Evolutionary conservation across 2,113 vertebrate species (phyloP).

Genomic region (Sturnus vulgaris): DNA sequence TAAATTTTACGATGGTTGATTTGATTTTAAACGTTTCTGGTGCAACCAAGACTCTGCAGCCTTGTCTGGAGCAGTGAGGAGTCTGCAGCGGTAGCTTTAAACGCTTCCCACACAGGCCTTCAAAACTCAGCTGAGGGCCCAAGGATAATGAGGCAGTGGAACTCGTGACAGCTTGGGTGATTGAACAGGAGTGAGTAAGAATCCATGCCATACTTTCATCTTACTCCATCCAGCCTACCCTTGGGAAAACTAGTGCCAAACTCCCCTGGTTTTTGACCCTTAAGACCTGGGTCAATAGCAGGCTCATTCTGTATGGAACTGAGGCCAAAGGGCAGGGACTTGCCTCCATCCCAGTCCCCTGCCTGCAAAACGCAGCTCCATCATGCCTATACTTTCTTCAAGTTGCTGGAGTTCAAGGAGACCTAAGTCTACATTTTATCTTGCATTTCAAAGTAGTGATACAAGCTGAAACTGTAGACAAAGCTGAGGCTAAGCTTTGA

Average conservation of each 20-base stretch:
- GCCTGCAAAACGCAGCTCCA: not conserved
- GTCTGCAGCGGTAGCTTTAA: not conserved
- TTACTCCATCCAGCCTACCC: not conserved
- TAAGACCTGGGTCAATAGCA: not conserved
- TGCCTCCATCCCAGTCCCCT: not conserved
- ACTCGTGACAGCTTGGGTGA: not conserved
- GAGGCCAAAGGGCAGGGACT: not conserved
- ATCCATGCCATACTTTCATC: not conserved
- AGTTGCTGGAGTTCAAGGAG: not conserved
- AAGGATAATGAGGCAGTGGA: not conserved
- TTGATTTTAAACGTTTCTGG: not conserved
- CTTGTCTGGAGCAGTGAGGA: not conserved
- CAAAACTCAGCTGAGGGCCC: not conserved
- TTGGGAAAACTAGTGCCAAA: not conserved
- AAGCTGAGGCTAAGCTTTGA: conserved; percentile 22
- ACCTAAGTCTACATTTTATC: not conserved
- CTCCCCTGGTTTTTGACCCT: not conserved
- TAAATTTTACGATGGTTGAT: not conserved
- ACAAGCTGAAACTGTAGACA: not conserved
- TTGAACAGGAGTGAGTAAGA: not conserved
- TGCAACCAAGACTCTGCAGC: not conserved
- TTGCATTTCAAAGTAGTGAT: conserved; percentile 26
- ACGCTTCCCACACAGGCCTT: not conserved
- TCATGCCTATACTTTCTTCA: not conserved
- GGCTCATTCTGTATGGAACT: not conserved